These are phyloP conservation scores for Strix occidentalis DNA, from an alignment of 2,797 vertebrate genomes.

Conservation along the genomic window DNA sequence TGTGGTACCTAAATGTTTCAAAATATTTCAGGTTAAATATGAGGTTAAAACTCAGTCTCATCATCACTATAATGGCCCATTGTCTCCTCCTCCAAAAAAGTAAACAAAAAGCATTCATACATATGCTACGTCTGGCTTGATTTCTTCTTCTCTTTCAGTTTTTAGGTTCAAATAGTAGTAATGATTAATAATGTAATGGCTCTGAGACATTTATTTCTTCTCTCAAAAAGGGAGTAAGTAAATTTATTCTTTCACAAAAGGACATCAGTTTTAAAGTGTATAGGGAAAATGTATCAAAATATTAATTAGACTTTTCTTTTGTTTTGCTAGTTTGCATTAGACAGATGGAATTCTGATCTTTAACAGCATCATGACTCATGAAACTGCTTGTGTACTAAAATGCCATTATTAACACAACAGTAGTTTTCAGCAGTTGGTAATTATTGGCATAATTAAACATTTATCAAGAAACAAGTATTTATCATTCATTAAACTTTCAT, in stretches of 20 bases:
- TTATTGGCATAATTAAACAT: conserved; percentile 90
- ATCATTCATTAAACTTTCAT: conserved; percentile 88
- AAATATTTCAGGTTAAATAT: not conserved
- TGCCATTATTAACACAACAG: conserved; percentile 87
- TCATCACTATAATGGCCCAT: not conserved
- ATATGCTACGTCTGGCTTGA: not conserved
- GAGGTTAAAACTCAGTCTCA: not conserved
- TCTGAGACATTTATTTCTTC: conserved; percentile 37
- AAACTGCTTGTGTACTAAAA: conserved; percentile 80
- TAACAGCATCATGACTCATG: conserved; percentile 79
- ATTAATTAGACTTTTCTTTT: conserved; percentile 81
- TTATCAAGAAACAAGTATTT: conserved; percentile 87
- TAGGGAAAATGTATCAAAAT: conserved; percentile 78
- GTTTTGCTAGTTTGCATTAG: conserved; percentile 79
- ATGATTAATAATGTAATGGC: conserved; percentile 42
- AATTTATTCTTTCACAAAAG: conserved; percentile 52
- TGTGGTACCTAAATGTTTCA: not conserved
- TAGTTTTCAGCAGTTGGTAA: conserved; percentile 87
- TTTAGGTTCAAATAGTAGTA: conserved; percentile 34
- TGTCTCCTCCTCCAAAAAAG: not conserved
- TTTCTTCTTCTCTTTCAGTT: conserved; percentile 23
- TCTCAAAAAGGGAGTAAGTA: conserved; percentile 38
- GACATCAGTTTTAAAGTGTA: conserved; percentile 66
- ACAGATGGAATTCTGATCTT: conserved; percentile 83
- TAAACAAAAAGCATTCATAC: not conserved